Evolutionary conservation across 2,113 vertebrate genomes (phyloP).

Genomic region (Oryzias melastigma): DNA sequence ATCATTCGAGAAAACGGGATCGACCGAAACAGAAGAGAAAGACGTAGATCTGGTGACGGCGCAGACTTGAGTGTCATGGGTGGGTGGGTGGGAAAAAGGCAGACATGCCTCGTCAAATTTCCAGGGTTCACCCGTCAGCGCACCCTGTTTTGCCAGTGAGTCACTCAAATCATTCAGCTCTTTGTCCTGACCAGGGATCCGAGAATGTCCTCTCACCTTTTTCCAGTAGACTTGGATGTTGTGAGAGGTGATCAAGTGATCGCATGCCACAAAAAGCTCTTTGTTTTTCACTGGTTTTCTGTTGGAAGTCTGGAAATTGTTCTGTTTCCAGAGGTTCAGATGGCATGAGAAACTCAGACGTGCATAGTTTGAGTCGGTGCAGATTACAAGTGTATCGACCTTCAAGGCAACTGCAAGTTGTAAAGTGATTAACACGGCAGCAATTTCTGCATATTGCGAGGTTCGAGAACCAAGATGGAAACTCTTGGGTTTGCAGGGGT

Average conservation of each 20-base stretch:
- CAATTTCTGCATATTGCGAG: neutral
- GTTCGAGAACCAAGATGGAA: no score
- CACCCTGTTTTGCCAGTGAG: neutral
- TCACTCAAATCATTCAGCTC: neutral
- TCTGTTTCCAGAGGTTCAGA: neutral
- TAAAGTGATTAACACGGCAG: neutral
- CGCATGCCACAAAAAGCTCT: neutral
- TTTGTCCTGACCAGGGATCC: neutral
- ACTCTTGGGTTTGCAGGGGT: no score
- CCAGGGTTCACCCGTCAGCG: no score
- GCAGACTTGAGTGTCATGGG: no score
- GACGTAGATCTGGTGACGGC: no score
- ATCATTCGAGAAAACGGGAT: no score
- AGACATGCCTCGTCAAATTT: no score
- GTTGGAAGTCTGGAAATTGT: neutral
- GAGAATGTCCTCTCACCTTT: neutral
- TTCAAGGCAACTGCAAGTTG: neutral
- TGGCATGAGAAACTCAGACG: neutral
- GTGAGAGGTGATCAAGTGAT: neutral
- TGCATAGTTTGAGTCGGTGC: neutral
- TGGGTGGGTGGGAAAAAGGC: no score
- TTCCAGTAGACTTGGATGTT: neutral
- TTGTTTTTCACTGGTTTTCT: neutral
- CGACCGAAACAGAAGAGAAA: no score
- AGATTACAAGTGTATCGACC: neutral